phyloP scores from a whole-genome alignment of 2,113 vertebrate species.

The Procavia capensis region DNA sequence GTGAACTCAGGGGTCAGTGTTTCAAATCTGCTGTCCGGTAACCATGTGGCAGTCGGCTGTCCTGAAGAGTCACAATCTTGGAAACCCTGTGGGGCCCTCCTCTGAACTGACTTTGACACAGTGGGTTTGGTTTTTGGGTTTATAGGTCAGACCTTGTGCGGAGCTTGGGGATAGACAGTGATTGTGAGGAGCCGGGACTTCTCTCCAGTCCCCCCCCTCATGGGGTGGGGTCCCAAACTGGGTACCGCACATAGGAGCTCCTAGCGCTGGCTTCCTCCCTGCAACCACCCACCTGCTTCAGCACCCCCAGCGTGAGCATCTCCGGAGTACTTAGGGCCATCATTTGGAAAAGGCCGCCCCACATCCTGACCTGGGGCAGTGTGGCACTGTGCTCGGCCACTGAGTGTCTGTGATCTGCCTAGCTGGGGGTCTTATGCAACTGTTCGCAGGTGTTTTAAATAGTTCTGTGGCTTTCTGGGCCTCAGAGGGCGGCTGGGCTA shows the following conservation, averaged over 20 bases:
- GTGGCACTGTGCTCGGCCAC: rapidly evolving
- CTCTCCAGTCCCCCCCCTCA: not conserved
- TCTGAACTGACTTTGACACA: not conserved
- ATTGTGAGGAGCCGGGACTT: too few species aligned
- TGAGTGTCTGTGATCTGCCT: not conserved
- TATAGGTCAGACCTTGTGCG: rapidly evolving
- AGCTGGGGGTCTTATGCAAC: not conserved
- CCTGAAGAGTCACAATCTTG: not conserved
- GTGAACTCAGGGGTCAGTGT: too few species aligned
- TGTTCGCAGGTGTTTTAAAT: conserved; percentile 28
- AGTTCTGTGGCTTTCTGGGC: conserved; percentile 3
- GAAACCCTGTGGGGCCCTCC: not conserved
- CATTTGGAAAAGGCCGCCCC: not conserved
- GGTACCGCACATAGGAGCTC: not conserved
- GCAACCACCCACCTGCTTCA: rapidly evolving
- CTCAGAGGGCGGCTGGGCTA: not conserved
- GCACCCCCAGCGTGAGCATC: not conserved
- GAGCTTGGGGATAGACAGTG: not conserved
- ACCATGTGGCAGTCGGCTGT: too few species aligned
- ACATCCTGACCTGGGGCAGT: not conserved
- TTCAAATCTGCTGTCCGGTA: too few species aligned
- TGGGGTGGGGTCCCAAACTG: not conserved
- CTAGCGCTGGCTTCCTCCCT: rapidly evolving
- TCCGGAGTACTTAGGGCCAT: not conserved
- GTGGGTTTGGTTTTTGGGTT: not conserved